Conservation (phyloP, 92 coral and sea anemone species). For the Actinernus sp. region DNA sequence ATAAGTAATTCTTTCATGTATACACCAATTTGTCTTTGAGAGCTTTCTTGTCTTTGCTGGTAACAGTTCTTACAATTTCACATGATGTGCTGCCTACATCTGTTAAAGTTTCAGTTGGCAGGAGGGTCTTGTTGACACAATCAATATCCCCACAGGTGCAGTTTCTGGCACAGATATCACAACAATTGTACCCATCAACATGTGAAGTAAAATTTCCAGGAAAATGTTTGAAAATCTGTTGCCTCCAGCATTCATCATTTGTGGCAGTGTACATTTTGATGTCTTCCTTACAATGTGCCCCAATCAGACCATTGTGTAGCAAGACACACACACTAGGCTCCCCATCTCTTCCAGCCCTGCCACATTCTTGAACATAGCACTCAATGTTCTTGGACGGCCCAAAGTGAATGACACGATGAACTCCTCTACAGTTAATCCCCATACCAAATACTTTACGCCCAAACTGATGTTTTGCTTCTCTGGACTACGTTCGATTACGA, state of each 20-base stretch:
- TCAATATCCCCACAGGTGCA: slow-evolving; percentile 15
- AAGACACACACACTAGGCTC: slow-evolving; percentile 48
- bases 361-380: slow-evolving; percentile 57
- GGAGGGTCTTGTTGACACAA: too few relatives aligned
- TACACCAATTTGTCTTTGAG: slow-evolving; percentile 2
- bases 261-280: slow-evolving; percentile 27
- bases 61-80: slow-evolving; percentile 20
- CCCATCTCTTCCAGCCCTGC: slow-evolving; percentile 55
- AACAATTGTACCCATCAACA: slow-evolving; percentile 40
- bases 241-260: slow-evolving; percentile 46
- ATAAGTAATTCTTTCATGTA: slow-evolving; percentile 21
- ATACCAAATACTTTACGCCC: slow-evolving; percentile 35
- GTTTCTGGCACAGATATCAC: slow-evolving; percentile 63
- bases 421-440: slow-evolving; percentile 50
- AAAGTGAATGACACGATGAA: slow-evolving; percentile 42
- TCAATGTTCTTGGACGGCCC: slow-evolving; percentile 66
- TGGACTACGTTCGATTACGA: slow-evolving; percentile 44
- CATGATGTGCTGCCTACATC: not conserved
- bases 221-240: slow-evolving; percentile 24
- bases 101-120: too few relatives aligned
- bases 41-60: slow-evolving; percentile 8
- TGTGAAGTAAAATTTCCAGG: slow-evolving; percentile 6
- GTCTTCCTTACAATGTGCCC: slow-evolving; percentile 44
- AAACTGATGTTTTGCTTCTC: slow-evolving; percentile 40
- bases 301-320: slow-evolving; percentile 48